Conservation (phyloP, 2,888 invertebrate genomes). For the Acanthosoma haemorrhoidale region DNA sequence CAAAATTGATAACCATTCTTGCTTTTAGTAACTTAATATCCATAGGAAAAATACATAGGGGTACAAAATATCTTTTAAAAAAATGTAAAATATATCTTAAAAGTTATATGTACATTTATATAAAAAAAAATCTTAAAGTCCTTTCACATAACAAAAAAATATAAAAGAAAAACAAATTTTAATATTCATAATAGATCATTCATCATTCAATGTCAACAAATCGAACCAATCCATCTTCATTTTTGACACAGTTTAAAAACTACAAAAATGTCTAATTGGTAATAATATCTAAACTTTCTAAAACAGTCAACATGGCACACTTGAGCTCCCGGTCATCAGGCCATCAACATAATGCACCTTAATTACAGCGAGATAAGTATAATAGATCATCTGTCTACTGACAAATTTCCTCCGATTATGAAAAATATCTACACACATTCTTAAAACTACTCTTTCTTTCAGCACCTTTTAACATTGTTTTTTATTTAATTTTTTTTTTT, state of each 20-base stretch:
- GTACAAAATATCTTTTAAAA: conserved; percentile 28
- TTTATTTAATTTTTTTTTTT: conserved; percentile 6
- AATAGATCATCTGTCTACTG: conserved; percentile 11
- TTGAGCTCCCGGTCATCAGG: conserved; percentile 27
- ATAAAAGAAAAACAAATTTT: conserved; percentile 21
- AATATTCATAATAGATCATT: conserved; percentile 24
- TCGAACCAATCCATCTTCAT: conserved; percentile 24
- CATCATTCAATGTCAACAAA: conserved; percentile 27
- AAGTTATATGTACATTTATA: conserved; percentile 19
- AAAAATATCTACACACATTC: conserved; percentile 28
- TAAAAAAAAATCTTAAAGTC: conserved; percentile 21
- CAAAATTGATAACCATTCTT: conserved; percentile 17
- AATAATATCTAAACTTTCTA: conserved; percentile 5
- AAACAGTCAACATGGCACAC: conserved; percentile 28
- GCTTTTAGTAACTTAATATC: conserved; percentile 5
- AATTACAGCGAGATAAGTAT: conserved; percentile 16
- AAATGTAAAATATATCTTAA: conserved; percentile 28
- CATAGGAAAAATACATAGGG: conserved; percentile 10
- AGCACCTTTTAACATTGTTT: conserved; percentile 26
- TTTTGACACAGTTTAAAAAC: conserved; percentile 24
- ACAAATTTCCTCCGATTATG: conserved; percentile 16
- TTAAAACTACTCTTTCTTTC: conserved; percentile 27
- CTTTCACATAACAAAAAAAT: conserved; percentile 19
- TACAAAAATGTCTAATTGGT: conserved; percentile 21
- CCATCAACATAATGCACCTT: conserved; percentile 17